Conservation (phyloP, 2,888 invertebrate genomes). For the Dryadula phaetusa region DNA sequence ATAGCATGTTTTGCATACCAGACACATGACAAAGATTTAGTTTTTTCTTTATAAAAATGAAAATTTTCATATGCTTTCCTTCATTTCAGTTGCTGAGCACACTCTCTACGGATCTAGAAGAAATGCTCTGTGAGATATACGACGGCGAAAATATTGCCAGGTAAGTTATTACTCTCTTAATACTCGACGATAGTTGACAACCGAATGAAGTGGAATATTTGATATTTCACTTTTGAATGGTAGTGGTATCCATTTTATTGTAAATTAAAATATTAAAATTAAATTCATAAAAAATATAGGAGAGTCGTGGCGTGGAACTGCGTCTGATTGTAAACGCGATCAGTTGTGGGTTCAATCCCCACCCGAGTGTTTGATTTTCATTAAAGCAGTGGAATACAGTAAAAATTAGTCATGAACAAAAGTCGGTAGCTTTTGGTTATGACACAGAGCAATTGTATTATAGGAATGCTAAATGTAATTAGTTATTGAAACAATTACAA, state of each 20-base stretch:
- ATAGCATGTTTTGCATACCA: slow-evolving; percentile 2
- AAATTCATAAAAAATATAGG: no score
- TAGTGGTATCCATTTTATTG: neutral
- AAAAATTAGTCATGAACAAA: no score
- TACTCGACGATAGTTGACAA: slow-evolving; percentile 1
- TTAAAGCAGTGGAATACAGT: no score
- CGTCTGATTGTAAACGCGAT: no score
- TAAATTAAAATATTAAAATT: neutral
- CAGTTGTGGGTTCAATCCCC: no score
- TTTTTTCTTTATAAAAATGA: slow-evolving; percentile 3
- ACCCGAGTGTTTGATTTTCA: no score
- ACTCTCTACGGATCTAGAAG: slow-evolving; percentile 92
- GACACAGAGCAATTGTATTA: neutral
- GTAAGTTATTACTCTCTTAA: slow-evolving; percentile 41
- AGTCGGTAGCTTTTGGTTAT: no score
- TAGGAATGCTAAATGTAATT: neutral
- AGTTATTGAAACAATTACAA: neutral
- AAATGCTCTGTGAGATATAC: slow-evolving; percentile 93
- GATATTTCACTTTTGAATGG: neutral
- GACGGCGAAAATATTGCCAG: slow-evolving; percentile 79
- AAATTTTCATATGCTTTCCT: slow-evolving; percentile 40
- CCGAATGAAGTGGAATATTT: neutral
- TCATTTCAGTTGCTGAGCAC: slow-evolving; percentile 90
- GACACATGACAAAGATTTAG: slow-evolving; percentile 17
- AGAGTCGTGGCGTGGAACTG: no score